Evolutionary conservation across 92 coral and sea anemone species (phyloP).

Genomic region (Meandrina meandrites): DNA sequence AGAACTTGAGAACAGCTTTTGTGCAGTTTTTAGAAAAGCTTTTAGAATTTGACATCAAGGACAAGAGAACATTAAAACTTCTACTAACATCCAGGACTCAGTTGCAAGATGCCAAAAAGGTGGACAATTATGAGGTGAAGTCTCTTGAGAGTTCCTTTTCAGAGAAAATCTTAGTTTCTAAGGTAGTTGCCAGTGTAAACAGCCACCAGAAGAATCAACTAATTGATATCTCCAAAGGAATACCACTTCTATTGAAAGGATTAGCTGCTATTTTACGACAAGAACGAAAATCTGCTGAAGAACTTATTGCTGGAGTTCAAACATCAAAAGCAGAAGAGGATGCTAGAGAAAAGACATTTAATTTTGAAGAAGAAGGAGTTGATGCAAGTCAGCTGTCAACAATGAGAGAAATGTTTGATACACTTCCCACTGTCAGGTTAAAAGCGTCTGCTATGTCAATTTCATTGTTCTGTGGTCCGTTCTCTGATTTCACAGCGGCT

Average conservation of each 20-base stretch:
- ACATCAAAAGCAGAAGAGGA: background rate
- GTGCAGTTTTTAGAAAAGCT: background rate
- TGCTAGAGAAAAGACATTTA: background rate
- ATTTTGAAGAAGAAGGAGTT: constrained; percentile 24
- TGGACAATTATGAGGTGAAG: constrained; percentile 4
- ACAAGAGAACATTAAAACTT: constrained; percentile 40
- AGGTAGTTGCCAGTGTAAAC: background rate
- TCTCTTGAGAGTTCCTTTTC: background rate
- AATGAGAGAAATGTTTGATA: constrained; percentile 51
- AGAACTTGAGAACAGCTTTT: constrained; percentile 6
- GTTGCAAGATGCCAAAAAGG: constrained; percentile 24
- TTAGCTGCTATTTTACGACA: constrained; percentile 9
- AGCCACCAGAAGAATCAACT: background rate
- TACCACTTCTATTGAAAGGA: constrained; percentile 17
- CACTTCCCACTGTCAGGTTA: constrained; percentile 46
- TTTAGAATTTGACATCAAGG: background rate
- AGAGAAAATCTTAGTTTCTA: background rate
- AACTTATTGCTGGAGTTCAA: background rate
- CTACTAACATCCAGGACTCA: constrained; percentile 56
- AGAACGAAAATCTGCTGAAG: background rate
- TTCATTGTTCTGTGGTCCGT: constrained; percentile 60
- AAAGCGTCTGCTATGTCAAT: constrained; percentile 59
- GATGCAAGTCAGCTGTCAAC: constrained; percentile 3
- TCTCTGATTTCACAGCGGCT: constrained; percentile 55
- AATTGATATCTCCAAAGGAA: background rate